phyloP scores from a whole-genome alignment of 2,888 invertebrate species.

The Aplocera efformata region DNA sequence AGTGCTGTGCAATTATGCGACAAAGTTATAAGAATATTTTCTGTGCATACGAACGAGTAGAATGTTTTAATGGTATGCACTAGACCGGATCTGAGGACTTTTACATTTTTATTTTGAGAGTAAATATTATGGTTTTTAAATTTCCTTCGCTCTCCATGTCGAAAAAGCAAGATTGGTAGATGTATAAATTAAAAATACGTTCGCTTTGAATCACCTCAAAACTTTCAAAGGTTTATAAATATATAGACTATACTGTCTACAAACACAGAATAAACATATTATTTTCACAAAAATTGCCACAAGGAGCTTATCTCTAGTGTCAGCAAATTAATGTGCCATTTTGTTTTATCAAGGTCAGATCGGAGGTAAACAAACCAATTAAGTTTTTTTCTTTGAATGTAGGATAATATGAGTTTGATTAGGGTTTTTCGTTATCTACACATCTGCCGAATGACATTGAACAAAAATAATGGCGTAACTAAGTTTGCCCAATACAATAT shows the following conservation, averaged over 20 bases:
- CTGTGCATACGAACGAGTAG: conserved; percentile 12
- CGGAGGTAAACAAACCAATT: conserved; percentile 47
- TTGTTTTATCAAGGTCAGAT: conserved; percentile 21
- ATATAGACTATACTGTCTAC: too few relatives aligned
- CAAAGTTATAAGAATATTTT: conserved; percentile 49
- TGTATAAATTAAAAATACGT: too few relatives aligned
- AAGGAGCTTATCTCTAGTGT: neutral
- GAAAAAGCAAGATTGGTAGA: too few relatives aligned
- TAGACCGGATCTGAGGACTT: too few relatives aligned
- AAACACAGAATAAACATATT: too few relatives aligned
- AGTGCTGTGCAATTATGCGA: conserved; percentile 57
- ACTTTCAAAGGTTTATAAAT: too few relatives aligned
- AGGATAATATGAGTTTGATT: conserved; percentile 33
- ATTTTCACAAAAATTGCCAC: neutral
- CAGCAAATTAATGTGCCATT: conserved; percentile 9
- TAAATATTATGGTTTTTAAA: too few relatives aligned
- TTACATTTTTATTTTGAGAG: too few relatives aligned
- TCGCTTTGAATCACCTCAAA: too few relatives aligned
- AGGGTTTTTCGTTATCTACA: conserved; percentile 23
- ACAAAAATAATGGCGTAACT: conserved; percentile 4
- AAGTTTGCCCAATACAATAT: too few relatives aligned
- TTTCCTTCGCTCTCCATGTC: too few relatives aligned
- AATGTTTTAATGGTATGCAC: conserved; percentile 1
- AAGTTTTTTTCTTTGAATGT: conserved; percentile 31
- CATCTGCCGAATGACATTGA: conserved; percentile 1